Conservation (phyloP, 1,140 invertebrate genomes). For the Zaprionus ghesquierei region DNA sequence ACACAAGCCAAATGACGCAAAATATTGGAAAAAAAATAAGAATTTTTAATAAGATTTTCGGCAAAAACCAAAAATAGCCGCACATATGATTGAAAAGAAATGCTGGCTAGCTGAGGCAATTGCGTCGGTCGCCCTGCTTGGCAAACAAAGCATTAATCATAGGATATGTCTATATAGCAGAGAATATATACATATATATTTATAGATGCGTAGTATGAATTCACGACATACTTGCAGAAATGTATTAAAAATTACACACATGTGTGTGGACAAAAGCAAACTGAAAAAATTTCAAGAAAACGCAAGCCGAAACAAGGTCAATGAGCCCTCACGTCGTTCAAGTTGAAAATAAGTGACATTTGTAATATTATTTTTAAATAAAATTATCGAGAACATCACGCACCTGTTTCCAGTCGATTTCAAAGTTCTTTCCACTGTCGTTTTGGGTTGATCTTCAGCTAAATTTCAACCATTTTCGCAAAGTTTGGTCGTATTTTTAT, state of each 20-base stretch:
- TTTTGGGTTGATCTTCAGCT: constrained; percentile 12
- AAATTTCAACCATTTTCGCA: constrained; percentile 41
- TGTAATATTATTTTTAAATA: constrained; percentile 8
- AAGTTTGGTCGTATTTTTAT: constrained; percentile 7
- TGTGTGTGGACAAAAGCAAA: constrained; percentile 3
- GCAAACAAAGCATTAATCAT: constrained; percentile 30
- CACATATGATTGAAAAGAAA: constrained; percentile 34
- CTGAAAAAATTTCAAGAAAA: constrained; percentile 2
- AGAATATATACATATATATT: constrained; percentile 8
- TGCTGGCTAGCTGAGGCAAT: neutral
- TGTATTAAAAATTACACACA: constrained; percentile 7
- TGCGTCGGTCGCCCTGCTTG: neutral
- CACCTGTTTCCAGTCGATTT: constrained; percentile 21
- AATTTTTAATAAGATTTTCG: constrained; percentile 22
- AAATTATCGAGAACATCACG: neutral
- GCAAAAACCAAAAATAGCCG: constrained; percentile 23
- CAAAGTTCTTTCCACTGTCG: constrained; percentile 9
- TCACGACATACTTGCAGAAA: neutral
- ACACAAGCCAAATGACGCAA: constrained; percentile 28
- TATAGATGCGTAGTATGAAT: constrained; percentile 7
- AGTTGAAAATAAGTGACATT: neutral
- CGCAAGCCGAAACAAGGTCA: constrained; percentile 23
- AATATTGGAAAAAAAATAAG: constrained; percentile 12
- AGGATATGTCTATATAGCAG: constrained; percentile 16
- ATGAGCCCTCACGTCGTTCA: constrained; percentile 5